phyloP scores from a whole-genome alignment of 2,888 invertebrate genomes.

The Caradrina clavipalpis region DNA sequence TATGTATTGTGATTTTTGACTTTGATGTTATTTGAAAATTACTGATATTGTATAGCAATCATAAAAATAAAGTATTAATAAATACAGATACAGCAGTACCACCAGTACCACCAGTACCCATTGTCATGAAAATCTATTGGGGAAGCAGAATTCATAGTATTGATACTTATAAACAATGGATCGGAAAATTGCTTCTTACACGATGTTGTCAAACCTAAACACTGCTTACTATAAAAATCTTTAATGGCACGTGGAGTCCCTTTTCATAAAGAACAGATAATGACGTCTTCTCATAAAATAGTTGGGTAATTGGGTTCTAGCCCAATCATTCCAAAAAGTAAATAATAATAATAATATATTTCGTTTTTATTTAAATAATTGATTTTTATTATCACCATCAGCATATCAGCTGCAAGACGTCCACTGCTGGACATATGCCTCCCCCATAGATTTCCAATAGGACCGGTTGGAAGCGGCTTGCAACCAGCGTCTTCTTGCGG shows the following conservation, averaged over 20 bases:
- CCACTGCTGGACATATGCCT: no score
- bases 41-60: background rate
- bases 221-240: background rate
- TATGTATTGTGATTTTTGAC: no score
- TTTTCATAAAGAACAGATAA: background rate
- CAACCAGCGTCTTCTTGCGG: no score
- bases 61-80: background rate
- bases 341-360: no score
- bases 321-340: background rate
- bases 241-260: background rate
- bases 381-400: no score
- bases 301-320: no score
- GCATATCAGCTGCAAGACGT: no score
- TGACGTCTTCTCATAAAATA: background rate
- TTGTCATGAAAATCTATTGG: constrained; percentile 50
- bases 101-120: no score
- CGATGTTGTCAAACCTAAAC: constrained; percentile 1
- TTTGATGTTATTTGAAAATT: background rate
- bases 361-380: no score
- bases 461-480: no score
- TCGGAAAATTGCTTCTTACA: constrained; percentile 40
- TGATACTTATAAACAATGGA: constrained; percentile 39
- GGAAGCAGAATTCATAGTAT: constrained; percentile 35
- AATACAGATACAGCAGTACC: background rate
- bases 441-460: no score